Evolutionary conservation across 2,113 vertebrate species (phyloP).

Genomic region (Cololabis saira): DNA sequence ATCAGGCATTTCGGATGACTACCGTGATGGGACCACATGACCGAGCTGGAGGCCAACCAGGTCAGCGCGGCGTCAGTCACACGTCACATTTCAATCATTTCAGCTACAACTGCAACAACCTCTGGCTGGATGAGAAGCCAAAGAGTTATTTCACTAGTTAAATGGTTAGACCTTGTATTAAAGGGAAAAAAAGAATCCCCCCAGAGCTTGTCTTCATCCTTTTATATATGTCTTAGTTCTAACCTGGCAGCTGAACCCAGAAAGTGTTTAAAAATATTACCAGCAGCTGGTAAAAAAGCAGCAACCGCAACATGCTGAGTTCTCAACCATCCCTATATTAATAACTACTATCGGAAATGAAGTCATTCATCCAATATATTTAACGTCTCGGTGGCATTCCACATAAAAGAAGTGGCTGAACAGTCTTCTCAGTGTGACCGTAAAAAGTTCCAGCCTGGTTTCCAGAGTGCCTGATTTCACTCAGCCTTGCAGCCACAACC

Average conservation of each 20-base stretch:
- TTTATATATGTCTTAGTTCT: neutral
- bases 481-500: neutral
- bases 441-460: neutral
- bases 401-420: neutral
- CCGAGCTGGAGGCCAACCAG: constrained; percentile 69
- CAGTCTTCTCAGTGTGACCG: too few species aligned
- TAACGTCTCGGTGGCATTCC: neutral
- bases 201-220: too few species aligned
- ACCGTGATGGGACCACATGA: constrained; percentile 80
- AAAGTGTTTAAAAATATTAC: too few species aligned
- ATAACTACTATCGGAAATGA: too few species aligned
- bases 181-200: too few species aligned
- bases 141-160: neutral
- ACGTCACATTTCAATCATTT: neutral
- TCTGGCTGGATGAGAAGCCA: neutral
- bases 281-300: too few species aligned
- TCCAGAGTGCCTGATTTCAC: neutral
- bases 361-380: neutral
- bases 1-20: constrained; percentile 78
- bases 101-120: too few species aligned
- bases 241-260: neutral
- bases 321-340: too few species aligned
- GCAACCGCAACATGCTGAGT: too few species aligned
- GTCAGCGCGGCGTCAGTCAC: constrained; percentile 32
- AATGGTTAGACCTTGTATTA: too few species aligned